Evolutionary conservation across 2,113 vertebrate genomes (phyloP), one percentile per base, ranked within the genome.

Genomic region (Toxostoma redivivum): DNA sequence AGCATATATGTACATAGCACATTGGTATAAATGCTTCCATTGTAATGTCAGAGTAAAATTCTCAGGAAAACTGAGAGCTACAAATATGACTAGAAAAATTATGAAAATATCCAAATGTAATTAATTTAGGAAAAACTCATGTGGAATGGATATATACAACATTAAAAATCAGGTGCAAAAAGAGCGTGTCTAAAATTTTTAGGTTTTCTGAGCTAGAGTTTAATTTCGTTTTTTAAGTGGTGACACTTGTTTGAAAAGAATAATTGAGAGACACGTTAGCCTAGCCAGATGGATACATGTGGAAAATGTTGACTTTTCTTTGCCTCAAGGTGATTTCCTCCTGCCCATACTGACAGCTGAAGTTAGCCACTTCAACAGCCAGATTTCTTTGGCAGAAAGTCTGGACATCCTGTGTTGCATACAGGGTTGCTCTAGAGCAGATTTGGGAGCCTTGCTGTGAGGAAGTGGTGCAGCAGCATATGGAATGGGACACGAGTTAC

Each of bases 301-400:
- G 50, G 56, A 79, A 90, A 60, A 79, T 60, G 37, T 79, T 91
- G 86, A 67, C 40, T 91, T 93, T 79, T 82, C 92, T 90, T 93
- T 88, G 66, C 81, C 53, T 90, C 27, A 11, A 28, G 90, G 70
- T 96, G 91, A 64, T 90, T 95, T 84, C 31, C 12, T 90, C 20
- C 58, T 93, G 78, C 54, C 78, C 23, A 4, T 90, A 50, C 57
- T 88, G 77, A 60, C 70, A 79, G 65, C 65, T 95, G 81, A 94
- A 91, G 61, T 87, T 76, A 71, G 67, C 53, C 10, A 4, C 62
- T 90, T 88, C 61, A 60, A 0, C 28, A 82, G 87, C n/a, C 74
- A 85, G 37, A 64, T 85, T 76, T 91, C 71, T 53, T 61, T 89
- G 74, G 78, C 61, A 47, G 38, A 79, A 66, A 67, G 54, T 62